Evolutionary conservation across 2,888 invertebrate species (phyloP).

Genomic region (Neoaliturus tenellus): DNA sequence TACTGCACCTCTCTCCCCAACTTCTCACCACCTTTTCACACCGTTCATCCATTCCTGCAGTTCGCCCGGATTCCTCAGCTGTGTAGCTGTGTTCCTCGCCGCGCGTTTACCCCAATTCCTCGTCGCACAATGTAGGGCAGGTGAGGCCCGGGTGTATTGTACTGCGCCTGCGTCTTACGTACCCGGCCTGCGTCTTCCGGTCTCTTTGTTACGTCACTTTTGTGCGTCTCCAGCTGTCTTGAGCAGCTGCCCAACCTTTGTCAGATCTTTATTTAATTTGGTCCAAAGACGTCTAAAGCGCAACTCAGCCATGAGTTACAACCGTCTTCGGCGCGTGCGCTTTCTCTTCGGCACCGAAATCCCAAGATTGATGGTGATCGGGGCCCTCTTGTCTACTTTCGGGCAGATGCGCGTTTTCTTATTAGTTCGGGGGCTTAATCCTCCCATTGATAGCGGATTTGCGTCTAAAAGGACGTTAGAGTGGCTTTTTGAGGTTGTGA

Average conservation of each 20-base stretch:
- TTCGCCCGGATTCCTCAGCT: neutral
- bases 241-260: neutral
- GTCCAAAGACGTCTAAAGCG: neutral
- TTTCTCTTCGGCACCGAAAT: neutral
- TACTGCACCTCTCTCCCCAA: neutral
- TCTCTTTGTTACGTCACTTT: constrained; percentile 21
- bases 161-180: neutral
- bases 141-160: neutral
- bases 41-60: too few relatives aligned
- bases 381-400: neutral
- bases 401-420: constrained; percentile 14
- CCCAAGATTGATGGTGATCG: constrained; percentile 3
- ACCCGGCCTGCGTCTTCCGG: constrained; percentile 10
- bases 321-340: constrained; percentile 16
- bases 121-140: neutral
- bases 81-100: neutral
- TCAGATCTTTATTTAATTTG: constrained; percentile 31
- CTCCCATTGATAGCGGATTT: neutral
- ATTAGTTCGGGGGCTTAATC: neutral
- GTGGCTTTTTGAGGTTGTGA: neutral
- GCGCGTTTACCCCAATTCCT: neutral
- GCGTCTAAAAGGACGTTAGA: neutral
- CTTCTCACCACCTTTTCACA: neutral
- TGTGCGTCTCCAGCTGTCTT: constrained; percentile 31
- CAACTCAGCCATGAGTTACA: constrained; percentile 9